These are phyloP conservation scores for Dexiosoma caninum DNA, from an alignment of 2,888 invertebrate species.

Conservation along the genomic window DNA sequence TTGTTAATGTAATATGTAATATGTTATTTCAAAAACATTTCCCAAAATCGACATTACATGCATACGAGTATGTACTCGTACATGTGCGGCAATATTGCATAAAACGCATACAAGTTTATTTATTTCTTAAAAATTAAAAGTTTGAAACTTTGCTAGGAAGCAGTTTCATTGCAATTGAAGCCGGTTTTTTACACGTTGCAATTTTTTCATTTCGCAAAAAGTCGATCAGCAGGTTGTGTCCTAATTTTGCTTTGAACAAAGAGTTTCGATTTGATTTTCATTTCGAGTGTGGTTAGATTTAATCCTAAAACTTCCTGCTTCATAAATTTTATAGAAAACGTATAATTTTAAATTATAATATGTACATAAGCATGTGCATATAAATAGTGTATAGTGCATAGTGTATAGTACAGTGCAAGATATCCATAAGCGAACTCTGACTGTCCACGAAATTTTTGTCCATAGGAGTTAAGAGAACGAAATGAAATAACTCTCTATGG, in stretches of 20 bases:
- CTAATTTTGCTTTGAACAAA: slow-evolving; percentile 16
- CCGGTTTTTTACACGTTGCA: slow-evolving; percentile 15
- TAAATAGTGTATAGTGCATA: too few species aligned
- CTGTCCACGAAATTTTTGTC: too few species aligned
- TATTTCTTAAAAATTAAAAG: not conserved
- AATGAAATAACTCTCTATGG: too few species aligned
- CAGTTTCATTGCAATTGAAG: not conserved
- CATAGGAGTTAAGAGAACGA: too few species aligned
- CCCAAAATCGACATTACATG: slow-evolving; percentile 18
- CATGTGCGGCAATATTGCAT: slow-evolving; percentile 46
- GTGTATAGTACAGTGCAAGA: too few species aligned
- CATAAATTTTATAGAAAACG: slow-evolving; percentile 30
- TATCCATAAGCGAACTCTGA: too few species aligned
- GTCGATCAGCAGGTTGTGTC: slow-evolving; percentile 58
- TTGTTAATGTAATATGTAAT: too few species aligned
- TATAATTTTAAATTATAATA: not conserved
- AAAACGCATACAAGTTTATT: slow-evolving; percentile 31
- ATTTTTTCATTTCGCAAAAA: slow-evolving; percentile 29
- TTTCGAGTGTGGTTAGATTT: not conserved
- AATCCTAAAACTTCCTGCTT: slow-evolving; percentile 47
- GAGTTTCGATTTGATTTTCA: slow-evolving; percentile 17
- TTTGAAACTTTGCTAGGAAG: slow-evolving; percentile 40
- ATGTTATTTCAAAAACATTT: slow-evolving; percentile 9
- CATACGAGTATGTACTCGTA: not conserved
- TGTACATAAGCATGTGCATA: not conserved